Base-by-base conservation (phyloP, 2,797 vertebrate species). In the Otolemur crassicaudatus region DNA sequence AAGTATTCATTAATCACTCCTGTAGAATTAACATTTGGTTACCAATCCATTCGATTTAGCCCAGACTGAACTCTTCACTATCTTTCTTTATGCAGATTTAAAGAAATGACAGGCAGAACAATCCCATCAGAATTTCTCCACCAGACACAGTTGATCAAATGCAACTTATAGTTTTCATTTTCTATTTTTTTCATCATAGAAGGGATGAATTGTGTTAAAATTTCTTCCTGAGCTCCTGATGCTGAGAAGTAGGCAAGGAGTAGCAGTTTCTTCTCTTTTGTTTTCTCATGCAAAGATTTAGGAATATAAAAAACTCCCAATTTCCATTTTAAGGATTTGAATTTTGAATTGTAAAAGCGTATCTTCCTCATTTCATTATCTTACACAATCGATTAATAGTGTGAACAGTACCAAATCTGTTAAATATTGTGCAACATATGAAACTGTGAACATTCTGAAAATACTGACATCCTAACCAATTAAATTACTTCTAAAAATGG, bases 381-480 rank as follows among this genome's bases (percentile, higher is more conserved):
- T 81, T 49, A 82, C 81, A 87, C 5, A 37, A 27, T 61, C 43
- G 72, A 13, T 53, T 23, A 67, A 10, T 34, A 83, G 8, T 34
- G 31, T 46, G 7, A 37, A 17, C 27, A 53, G 23, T 23, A 40
- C 8, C 7, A n/a, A 67, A 5, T 72, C 81, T 20, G 25, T 53
- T 93, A 43, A 88, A n/a, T 86, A 49, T 79, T 56, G 22, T 67
- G 70, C 70, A 56, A 61, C 82, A 83, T 65, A 65, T 79, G 29
- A 90, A 94, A 73, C 49, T 76, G 13, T 88, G 94, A 61, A 72
- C 22, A 49, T 92, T 34, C 17, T 87, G 31, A 49, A 94, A 91
- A 43, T 82, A 20, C 63, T 87, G 65, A 69, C 49, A 69, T 82
- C 75, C 34, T 91, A 16, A 69, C 7, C 7, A 58, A 49, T 14